A percentile compares a stretch with the other conserved stretches of the same genome.
phyloP scores from a whole-genome alignment of 2,797 vertebrate species.

The Knipowitschia caucasica region DNA sequence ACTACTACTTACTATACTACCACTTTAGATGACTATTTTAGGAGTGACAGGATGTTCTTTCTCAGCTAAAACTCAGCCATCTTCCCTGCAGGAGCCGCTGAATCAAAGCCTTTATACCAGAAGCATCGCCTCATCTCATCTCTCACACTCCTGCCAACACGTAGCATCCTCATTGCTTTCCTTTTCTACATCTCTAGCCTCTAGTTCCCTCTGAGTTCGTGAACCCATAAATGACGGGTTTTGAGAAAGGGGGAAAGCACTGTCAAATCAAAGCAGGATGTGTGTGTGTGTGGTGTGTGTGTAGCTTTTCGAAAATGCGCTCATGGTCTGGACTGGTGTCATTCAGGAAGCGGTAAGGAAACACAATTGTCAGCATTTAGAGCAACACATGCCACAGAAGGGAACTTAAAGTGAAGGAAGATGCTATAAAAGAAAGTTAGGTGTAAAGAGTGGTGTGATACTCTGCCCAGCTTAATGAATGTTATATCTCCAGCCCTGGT shows the following conservation, averaged over 20 bases:
- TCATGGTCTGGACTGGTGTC: constrained; percentile 32
- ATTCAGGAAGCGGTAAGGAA: constrained; percentile 21
- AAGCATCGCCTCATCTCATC: constrained; percentile 25
- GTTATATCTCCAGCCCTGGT: neutral
- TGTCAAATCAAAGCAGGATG: constrained; percentile 58
- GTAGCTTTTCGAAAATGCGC: constrained; percentile 31
- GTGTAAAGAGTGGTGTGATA: constrained; percentile 2
- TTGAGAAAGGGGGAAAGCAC: constrained; percentile 27
- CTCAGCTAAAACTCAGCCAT: constrained; percentile 44
- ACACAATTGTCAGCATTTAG: constrained; percentile 14
- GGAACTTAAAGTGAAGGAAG: constrained; percentile 3
- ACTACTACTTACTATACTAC: constrained; percentile 42
- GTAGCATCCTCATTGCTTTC: constrained; percentile 5
- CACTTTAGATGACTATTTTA: constrained; percentile 29
- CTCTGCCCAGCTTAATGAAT: constrained; percentile 8
- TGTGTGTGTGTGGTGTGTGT: constrained; percentile 30
- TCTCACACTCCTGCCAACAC: constrained; percentile 19
- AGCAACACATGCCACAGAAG: constrained; percentile 22
- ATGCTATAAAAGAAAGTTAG: constrained; percentile 2
- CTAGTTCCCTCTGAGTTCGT: constrained; percentile 45
- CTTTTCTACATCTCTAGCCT: constrained; percentile 12
- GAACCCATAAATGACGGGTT: constrained; percentile 53
- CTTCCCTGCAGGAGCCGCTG: constrained; percentile 30
- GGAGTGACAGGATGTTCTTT: constrained; percentile 40
- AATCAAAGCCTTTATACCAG: constrained; percentile 35